These are phyloP conservation scores for Halocynthia aurantium DNA, from an alignment of 23 tunicate genomes.

Conservation along the genomic window DNA sequence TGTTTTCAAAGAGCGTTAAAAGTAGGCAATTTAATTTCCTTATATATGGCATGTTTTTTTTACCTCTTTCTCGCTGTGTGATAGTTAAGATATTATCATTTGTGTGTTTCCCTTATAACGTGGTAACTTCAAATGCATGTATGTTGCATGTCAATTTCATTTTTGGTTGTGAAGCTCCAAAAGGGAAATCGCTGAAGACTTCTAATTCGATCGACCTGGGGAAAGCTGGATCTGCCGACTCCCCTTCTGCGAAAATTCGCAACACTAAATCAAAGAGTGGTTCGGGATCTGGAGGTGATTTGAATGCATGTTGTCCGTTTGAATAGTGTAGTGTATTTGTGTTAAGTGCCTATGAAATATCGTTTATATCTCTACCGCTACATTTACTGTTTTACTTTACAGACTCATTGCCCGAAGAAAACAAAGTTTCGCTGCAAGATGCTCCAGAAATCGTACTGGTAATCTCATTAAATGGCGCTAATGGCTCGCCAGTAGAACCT, in stretches of 20 bases:
- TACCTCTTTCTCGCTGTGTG: not conserved
- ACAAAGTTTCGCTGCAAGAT: not conserved
- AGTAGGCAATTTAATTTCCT: not conserved
- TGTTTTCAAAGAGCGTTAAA: constrained; percentile 7
- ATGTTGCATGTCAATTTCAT: not conserved
- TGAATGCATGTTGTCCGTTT: not conserved
- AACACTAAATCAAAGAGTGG: not conserved
- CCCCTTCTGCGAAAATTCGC: not conserved
- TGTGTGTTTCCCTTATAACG: not conserved
- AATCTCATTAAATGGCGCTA: constrained; percentile 37
- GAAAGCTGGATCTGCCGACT: not conserved
- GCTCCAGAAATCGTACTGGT: constrained; percentile 35
- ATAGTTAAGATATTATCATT: not conserved
- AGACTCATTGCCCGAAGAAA: constrained; percentile 12
- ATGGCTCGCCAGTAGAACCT: constrained; percentile 23
- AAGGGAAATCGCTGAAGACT: not conserved
- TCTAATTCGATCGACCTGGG: not conserved
- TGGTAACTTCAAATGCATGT: too few relatives aligned
- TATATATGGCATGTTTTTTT: not conserved
- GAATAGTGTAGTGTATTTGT: not conserved
- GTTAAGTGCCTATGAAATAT: not conserved
- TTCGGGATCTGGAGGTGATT: constrained; percentile 5
- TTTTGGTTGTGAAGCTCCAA: not conserved
- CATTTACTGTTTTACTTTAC: not conserved
- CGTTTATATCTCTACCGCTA: not conserved